These are phyloP conservation scores for Erythrolamprus reginae DNA, from an alignment of 2,113 vertebrate species.

Conservation along the genomic window DNA sequence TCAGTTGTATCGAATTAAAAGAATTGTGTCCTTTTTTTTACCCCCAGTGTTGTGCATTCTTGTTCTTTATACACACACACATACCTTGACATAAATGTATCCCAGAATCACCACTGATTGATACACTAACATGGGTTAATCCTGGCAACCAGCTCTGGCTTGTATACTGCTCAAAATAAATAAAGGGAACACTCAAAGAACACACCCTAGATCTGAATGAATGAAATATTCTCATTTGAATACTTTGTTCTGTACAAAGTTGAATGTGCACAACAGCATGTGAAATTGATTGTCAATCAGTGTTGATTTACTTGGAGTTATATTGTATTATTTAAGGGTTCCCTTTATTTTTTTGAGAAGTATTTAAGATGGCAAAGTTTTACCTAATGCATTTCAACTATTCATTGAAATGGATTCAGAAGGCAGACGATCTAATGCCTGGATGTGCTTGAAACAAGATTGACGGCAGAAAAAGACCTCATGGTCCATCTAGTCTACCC, in stretches of 20 bases:
- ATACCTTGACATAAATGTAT: neutral
- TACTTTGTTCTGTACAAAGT: too few relatives aligned
- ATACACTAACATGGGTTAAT: neutral
- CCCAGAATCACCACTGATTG: neutral
- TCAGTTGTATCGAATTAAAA: neutral
- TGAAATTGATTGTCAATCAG: too few relatives aligned
- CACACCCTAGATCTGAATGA: too few relatives aligned
- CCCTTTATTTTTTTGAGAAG: too few relatives aligned
- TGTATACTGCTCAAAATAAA: too few relatives aligned
- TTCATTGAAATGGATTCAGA: neutral
- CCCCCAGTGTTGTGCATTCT: neutral
- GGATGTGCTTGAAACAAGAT: neutral
- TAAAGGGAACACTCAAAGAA: too few relatives aligned
- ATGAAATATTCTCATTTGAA: too few relatives aligned
- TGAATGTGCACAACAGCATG: too few relatives aligned
- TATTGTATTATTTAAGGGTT: too few relatives aligned
- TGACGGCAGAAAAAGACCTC: too few relatives aligned
- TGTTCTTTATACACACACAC: neutral
- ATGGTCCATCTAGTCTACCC: too few relatives aligned
- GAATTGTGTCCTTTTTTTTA: neutral
- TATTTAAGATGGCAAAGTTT: neutral
- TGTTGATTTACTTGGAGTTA: too few relatives aligned
- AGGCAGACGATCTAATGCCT: neutral
- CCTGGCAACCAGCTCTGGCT: neutral
- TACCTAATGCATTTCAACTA: neutral